These are phyloP conservation scores for Notothenia coriiceps DNA, from an alignment of 2,113 vertebrate genomes.

Conservation along the genomic window DNA sequence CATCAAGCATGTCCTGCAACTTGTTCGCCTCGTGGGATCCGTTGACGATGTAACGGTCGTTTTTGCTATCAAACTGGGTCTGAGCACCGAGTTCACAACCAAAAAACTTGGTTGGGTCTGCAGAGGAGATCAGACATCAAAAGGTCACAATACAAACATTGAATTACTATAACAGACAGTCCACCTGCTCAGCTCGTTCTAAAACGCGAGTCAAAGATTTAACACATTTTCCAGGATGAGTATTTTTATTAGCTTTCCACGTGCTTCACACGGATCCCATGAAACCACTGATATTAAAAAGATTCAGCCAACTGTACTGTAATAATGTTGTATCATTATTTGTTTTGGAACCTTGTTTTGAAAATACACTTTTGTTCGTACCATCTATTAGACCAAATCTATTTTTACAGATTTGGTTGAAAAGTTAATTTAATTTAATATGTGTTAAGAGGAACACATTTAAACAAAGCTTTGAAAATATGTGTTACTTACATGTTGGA, in stretches of 20 bases:
- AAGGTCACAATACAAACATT: background rate
- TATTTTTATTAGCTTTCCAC: no score
- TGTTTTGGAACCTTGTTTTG: no score
- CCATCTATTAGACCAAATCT: background rate
- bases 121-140: background rate
- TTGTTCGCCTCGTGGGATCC: conserved; percentile 99
- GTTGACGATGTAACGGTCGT: conserved; percentile 99
- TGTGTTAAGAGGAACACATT: no score
- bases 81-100: conserved; percentile 99
- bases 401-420: background rate
- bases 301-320: no score
- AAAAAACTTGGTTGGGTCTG: conserved; percentile 99
- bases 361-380: no score
- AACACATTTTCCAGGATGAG: no score
- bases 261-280: no score
- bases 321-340: no score
- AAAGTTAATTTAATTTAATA: background rate
- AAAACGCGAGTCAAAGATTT: no score
- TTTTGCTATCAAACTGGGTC: conserved; percentile 99
- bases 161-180: no score
- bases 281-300: no score
- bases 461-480: background rate
- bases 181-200: no score
- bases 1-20: conserved; percentile 99
- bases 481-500: conserved; percentile 94